These are phyloP conservation scores for Gallinago stenura DNA, from an alignment of 2,797 vertebrate genomes.

Conservation along the genomic window DNA sequence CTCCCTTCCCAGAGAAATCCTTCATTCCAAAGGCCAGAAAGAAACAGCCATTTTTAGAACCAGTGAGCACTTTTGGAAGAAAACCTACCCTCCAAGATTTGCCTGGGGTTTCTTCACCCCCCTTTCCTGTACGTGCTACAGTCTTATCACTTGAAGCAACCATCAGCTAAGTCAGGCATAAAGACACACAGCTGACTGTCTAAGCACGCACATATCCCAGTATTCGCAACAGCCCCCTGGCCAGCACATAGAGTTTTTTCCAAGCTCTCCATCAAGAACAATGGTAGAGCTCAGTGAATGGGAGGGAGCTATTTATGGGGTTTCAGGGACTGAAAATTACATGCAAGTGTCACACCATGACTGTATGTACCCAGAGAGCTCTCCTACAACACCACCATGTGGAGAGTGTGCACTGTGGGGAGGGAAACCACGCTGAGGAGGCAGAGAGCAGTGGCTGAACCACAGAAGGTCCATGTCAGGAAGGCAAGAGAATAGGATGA, in stretches of 20 bases:
- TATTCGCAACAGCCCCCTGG: not conserved
- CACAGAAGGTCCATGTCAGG: not conserved
- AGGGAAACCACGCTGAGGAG: not conserved
- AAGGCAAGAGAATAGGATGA: not conserved
- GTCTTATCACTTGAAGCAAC: not conserved
- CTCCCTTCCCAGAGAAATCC: not conserved
- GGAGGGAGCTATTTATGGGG: not conserved
- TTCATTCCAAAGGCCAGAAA: not conserved
- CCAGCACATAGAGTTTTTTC: not conserved
- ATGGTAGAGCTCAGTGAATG: not conserved
- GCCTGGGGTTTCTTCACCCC: fast-evolving
- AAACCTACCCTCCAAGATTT: not conserved
- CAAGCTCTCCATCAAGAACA: not conserved
- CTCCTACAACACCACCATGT: constrained; percentile 34
- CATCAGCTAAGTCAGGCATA: not conserved
- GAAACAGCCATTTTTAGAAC: not conserved
- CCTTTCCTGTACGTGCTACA: not conserved
- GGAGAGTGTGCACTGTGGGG: not conserved
- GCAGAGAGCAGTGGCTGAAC: too few species aligned
- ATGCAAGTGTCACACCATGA: not conserved
- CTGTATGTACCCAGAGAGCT: fast-evolving
- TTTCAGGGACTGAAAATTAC: not conserved
- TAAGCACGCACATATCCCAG: not conserved
- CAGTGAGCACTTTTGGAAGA: not conserved
- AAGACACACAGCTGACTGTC: not conserved